Evolutionary conservation across 2,797 vertebrate species (phyloP).

Genomic region (Silurus aristotelis): DNA sequence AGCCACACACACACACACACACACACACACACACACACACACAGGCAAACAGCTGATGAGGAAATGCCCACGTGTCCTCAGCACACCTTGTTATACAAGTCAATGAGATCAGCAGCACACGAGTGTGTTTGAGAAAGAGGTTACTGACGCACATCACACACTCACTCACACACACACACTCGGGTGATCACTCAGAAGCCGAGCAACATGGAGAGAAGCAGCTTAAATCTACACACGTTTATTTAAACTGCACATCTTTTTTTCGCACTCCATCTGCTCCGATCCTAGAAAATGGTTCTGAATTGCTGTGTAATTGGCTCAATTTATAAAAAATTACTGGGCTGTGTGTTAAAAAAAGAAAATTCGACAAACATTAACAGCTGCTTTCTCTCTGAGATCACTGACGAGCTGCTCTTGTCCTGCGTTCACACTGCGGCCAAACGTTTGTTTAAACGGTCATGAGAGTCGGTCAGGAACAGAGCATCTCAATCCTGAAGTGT

Average conservation of each 20-base stretch:
- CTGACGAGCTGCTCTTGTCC: not conserved
- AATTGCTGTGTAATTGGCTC: slow-evolving; percentile 1
- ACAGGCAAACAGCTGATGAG: not conserved
- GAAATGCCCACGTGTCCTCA: not conserved
- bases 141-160: not conserved
- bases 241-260: not conserved
- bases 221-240: not conserved
- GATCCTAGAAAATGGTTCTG: not conserved
- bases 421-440: not conserved
- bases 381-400: not conserved
- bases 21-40: not conserved
- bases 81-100: not conserved
- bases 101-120: not conserved
- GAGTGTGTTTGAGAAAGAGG: not conserved
- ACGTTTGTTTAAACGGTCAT: not conserved
- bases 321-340: not conserved
- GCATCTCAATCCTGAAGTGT: not conserved
- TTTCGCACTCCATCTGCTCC: not conserved
- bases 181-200: not conserved
- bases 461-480: not conserved
- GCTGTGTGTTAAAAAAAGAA: not conserved
- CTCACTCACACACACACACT: not conserved
- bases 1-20: slow-evolving; percentile 2
- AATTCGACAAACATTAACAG: not conserved
- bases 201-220: not conserved